Conservation (phyloP, 2,888 invertebrate genomes). For the Vannuccia rotundouncinata region DNA sequence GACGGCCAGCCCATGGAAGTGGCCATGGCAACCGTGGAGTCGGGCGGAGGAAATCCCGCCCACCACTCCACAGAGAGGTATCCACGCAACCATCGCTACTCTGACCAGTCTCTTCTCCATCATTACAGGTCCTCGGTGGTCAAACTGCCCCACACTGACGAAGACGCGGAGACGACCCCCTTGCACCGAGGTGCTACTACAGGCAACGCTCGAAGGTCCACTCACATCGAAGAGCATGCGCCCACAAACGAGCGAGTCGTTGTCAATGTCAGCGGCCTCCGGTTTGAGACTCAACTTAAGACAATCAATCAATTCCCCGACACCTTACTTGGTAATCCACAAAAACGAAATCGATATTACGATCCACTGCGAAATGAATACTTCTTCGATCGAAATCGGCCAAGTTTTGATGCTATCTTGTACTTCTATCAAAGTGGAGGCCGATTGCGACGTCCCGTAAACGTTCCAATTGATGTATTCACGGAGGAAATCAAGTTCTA, state of each 20-base stretch:
- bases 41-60: neutral
- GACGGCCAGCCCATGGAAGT: neutral
- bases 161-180: neutral
- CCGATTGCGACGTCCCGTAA: conserved; percentile 88
- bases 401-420: conserved; percentile 97
- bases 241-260: conserved; percentile 50
- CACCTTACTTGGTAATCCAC: conserved; percentile 80
- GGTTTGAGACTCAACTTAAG: conserved; percentile 94
- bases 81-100: neutral
- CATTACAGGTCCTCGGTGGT: neutral
- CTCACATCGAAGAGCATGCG: neutral
- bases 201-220: too few relatives aligned
- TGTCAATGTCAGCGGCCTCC: conserved; percentile 72
- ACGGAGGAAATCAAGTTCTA: conserved; percentile 99
- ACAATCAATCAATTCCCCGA: conserved; percentile 98
- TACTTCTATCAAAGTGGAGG: conserved; percentile 92
- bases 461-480: conserved; percentile 93
- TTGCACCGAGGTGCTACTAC: neutral
- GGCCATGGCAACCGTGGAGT: neutral
- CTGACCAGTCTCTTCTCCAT: neutral
- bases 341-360: conserved; percentile 81
- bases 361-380: conserved; percentile 96
- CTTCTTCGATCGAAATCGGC: conserved; percentile 98
- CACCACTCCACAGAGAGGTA: neutral
- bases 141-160: neutral